Evolutionary conservation across 2,113 vertebrate genomes (phyloP).

Genomic region (Copsychus sechellarum): DNA sequence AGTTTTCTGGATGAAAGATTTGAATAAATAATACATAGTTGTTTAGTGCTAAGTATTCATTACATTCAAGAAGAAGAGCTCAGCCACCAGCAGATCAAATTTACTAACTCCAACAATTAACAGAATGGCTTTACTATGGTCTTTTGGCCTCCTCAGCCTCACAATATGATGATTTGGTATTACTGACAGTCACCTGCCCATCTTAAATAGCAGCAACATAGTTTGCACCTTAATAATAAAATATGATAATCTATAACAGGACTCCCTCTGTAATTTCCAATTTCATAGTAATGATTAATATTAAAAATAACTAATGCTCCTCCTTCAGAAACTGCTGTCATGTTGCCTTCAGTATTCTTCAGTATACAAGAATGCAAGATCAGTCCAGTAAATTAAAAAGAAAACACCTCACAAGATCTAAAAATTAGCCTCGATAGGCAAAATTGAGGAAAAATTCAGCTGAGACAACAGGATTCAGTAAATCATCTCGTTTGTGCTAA

Average conservation of each 20-base stretch:
- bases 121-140: background rate
- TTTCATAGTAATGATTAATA: background rate
- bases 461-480: background rate
- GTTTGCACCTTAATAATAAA: background rate
- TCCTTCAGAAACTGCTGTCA: background rate
- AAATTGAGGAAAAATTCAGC: background rate
- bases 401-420: background rate
- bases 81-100: conserved; percentile 42
- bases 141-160: background rate
- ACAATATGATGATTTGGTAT: background rate
- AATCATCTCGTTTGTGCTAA: background rate
- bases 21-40: conserved; percentile 64
- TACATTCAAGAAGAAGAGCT: conserved; percentile 26
- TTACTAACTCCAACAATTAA: conserved; percentile 38
- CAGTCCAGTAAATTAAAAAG: background rate
- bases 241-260: background rate
- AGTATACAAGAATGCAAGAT: conserved; percentile 33
- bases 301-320: background rate
- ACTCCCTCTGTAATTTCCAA: background rate
- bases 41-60: conserved; percentile 39
- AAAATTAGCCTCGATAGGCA: background rate
- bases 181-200: background rate
- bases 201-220: background rate
- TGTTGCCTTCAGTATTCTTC: background rate
- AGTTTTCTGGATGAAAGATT: conserved; percentile 49